A percentile compares a stretch with the other conserved stretches of the same genome.
These are phyloP conservation scores for Neuroterus valhalla DNA, from an alignment of 1,140 invertebrate genomes.

Conservation along the genomic window DNA sequence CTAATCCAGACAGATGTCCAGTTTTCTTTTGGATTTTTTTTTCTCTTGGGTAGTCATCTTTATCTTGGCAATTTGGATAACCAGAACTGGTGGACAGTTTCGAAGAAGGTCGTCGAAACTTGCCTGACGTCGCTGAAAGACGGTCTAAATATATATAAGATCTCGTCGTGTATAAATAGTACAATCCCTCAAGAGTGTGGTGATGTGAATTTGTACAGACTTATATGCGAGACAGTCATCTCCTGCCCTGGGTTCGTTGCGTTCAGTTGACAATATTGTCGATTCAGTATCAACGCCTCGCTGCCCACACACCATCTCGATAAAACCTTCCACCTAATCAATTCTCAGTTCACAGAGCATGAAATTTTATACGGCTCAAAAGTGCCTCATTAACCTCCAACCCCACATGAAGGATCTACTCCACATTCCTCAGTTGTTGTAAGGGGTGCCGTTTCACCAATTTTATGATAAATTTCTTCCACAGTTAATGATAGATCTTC, in stretches of 20 bases:
- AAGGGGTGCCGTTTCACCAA: no score
- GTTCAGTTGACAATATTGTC: constrained; percentile 16
- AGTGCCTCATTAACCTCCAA: no score
- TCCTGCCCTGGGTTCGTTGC: not conserved
- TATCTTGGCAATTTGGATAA: constrained; percentile 11
- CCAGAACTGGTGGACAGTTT: not conserved
- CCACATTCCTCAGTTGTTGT: no score
- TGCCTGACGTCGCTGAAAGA: constrained; percentile 43
- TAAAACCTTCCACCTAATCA: no score
- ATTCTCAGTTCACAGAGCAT: no score
- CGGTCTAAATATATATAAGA: constrained; percentile 57
- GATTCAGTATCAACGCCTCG: not conserved
- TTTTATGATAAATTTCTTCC: no score
- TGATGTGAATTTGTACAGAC: constrained; percentile 27
- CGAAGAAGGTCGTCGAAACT: constrained; percentile 35
- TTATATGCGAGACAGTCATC: not conserved
- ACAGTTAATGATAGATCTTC: no score
- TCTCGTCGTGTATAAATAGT: constrained; percentile 56
- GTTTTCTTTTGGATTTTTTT: not conserved
- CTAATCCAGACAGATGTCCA: not conserved
- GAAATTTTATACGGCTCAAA: no score
- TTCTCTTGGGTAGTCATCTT: not conserved
- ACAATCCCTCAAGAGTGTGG: constrained; percentile 19
- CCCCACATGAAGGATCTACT: no score
- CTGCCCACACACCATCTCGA: no score